Conservation (phyloP, 2,888 invertebrate genomes). For the Phengaris arion region DNA sequence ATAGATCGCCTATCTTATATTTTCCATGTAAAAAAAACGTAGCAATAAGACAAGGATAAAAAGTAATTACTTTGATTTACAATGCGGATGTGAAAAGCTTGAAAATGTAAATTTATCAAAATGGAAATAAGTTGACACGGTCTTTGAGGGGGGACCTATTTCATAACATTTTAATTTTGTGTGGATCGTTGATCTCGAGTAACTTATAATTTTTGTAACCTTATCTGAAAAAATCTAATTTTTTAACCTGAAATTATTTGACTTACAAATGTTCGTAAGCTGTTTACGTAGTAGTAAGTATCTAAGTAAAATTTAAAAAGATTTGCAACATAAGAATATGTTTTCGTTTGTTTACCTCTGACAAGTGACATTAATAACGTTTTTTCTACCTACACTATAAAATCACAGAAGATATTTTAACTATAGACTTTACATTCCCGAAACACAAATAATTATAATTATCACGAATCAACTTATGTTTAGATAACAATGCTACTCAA, state of each 20-base stretch:
- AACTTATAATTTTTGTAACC: neutral
- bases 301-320: no score
- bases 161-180: constrained; percentile 10
- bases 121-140: constrained; percentile 10
- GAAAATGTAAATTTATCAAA: constrained; percentile 15
- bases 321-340: no score
- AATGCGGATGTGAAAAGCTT: constrained; percentile 14
- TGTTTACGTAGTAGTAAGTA: no score
- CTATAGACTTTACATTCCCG: no score
- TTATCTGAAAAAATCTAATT: neutral
- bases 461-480: no score
- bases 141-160: constrained; percentile 5
- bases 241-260: neutral
- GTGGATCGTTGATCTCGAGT: constrained; percentile 17
- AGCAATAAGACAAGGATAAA: constrained; percentile 8
- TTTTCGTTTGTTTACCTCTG: no score
- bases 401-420: no score
- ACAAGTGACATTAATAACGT: no score
- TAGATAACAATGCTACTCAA: no score
- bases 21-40: neutral
- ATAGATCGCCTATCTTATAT: constrained; percentile 22
- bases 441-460: no score
- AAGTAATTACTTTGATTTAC: constrained; percentile 19
- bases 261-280: no score
- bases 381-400: no score